A percentile compares a stretch with the other conserved stretches of the same genome.
Evolutionary conservation across 2,113 vertebrate genomes (phyloP).

Genomic region (Eudyptes chrysolophus): DNA sequence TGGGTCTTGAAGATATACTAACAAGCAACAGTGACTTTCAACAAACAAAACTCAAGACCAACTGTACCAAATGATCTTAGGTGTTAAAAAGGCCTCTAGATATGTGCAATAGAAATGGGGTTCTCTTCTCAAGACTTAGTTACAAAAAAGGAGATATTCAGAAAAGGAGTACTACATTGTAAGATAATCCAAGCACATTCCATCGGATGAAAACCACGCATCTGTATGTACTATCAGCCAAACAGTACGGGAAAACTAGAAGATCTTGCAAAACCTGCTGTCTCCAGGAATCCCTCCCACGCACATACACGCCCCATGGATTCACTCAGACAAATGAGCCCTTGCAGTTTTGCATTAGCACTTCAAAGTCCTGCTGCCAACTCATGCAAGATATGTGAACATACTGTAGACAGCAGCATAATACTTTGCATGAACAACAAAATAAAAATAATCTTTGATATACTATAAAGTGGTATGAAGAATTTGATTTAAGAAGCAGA

Average conservation of each 20-base stretch:
- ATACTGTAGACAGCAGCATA: not conserved
- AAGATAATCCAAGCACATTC: constrained; percentile 1
- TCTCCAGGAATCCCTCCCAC: constrained; percentile 61
- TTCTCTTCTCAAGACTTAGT: not conserved
- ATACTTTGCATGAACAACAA: not conserved
- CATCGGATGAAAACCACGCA: not conserved
- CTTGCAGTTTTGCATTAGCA: constrained; percentile 56
- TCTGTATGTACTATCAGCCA: constrained; percentile 38
- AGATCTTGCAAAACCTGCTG: constrained; percentile 67
- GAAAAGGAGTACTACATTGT: not conserved
- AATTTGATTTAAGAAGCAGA: not conserved
- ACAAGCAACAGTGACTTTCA: not conserved
- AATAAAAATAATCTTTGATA: not conserved
- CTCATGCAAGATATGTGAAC: constrained; percentile 4
- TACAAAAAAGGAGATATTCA: not conserved
- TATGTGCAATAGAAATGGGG: accelerated
- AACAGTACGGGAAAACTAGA: constrained; percentile 25
- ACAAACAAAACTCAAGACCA: not conserved
- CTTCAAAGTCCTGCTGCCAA: constrained; percentile 56
- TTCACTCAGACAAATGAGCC: constrained; percentile 51
- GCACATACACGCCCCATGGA: constrained; percentile 48
- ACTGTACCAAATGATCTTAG: not conserved
- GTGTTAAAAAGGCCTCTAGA: not conserved
- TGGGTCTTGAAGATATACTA: not conserved
- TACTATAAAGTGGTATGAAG: not conserved